Percentiles rank a stretch among this genome's conserved stretches.
phyloP scores from a whole-genome alignment of 1,140 invertebrate species.

The Helicoverpa armigera region DNA sequence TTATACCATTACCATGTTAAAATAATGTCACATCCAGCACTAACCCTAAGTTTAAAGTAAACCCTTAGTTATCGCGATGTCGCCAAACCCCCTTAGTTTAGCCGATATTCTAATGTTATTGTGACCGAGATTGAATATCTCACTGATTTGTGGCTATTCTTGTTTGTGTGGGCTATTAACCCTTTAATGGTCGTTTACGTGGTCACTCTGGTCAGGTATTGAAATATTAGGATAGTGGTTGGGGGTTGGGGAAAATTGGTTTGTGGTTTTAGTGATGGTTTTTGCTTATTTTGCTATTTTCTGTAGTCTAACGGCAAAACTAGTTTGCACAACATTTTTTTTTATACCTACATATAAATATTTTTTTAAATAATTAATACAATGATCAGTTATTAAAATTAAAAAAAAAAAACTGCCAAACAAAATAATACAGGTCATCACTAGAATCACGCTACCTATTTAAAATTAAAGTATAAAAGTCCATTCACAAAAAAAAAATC shows the following conservation, averaged over 20 bases:
- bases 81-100: slow-evolving; percentile 68
- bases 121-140: slow-evolving; percentile 78
- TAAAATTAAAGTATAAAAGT: too few species aligned
- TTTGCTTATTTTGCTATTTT: not conserved
- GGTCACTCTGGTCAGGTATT: slow-evolving; percentile 43
- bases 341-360: too few species aligned
- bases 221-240: slow-evolving; percentile 34
- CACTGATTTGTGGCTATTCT: slow-evolving; percentile 74
- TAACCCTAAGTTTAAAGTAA: not conserved
- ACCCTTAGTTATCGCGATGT: slow-evolving; percentile 59
- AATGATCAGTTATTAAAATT: too few species aligned
- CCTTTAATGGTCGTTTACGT: slow-evolving; percentile 48
- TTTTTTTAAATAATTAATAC: too few species aligned
- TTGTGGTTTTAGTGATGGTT: not conserved
- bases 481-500: too few species aligned
- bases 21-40: slow-evolving; percentile 37
- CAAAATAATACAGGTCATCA: not conserved
- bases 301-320: too few species aligned
- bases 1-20: not conserved
- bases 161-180: slow-evolving; percentile 56
- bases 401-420: too few species aligned
- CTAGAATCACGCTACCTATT: not conserved
- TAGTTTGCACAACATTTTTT: too few species aligned
- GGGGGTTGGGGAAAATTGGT: slow-evolving; percentile 9
- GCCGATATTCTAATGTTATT: slow-evolving; percentile 80